Conservation (phyloP, 2,888 invertebrate species). For the Sinodicranocentrus sp. region DNA sequence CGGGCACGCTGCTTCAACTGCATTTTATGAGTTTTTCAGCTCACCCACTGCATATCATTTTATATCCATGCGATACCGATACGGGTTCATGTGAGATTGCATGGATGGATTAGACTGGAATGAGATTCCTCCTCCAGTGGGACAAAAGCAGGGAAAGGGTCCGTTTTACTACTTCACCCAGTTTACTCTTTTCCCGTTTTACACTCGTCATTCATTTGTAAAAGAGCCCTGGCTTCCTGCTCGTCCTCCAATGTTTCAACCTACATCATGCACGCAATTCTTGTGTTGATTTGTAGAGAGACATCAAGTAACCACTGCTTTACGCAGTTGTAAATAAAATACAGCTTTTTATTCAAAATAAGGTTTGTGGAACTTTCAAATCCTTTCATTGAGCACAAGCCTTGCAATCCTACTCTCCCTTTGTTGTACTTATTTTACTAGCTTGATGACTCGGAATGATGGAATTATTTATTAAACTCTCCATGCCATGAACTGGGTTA, state of each 20-base stretch:
- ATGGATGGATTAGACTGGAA: conserved; percentile 41
- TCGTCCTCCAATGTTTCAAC: conserved; percentile 30
- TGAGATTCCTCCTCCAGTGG: conserved; percentile 61
- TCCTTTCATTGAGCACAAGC: neutral
- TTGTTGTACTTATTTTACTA: conserved; percentile 19
- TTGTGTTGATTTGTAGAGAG: conserved; percentile 16
- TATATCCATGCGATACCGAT: conserved; percentile 23
- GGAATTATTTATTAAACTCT: conserved; percentile 54
- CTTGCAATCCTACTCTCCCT: too few species aligned
- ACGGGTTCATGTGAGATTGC: conserved; percentile 39
- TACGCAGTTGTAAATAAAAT: too few species aligned
- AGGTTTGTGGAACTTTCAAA: conserved; percentile 35
- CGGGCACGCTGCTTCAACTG: conserved; percentile 46
- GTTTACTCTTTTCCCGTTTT: conserved; percentile 27
- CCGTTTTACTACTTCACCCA: conserved; percentile 26
- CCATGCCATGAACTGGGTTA: conserved; percentile 46
- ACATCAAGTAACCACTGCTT: too few species aligned
- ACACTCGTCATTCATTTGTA: conserved; percentile 29
- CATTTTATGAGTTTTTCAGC: conserved; percentile 61
- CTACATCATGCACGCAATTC: conserved; percentile 44
- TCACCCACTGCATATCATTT: conserved; percentile 21
- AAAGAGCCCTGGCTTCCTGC: conserved; percentile 7
- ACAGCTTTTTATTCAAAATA: conserved; percentile 27
- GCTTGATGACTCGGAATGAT: conserved; percentile 49
- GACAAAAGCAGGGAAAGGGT: conserved; percentile 53